Base-by-base conservation (phyloP, 1,140 invertebrate species). In the Caenorhabditis briggsae region DNA sequence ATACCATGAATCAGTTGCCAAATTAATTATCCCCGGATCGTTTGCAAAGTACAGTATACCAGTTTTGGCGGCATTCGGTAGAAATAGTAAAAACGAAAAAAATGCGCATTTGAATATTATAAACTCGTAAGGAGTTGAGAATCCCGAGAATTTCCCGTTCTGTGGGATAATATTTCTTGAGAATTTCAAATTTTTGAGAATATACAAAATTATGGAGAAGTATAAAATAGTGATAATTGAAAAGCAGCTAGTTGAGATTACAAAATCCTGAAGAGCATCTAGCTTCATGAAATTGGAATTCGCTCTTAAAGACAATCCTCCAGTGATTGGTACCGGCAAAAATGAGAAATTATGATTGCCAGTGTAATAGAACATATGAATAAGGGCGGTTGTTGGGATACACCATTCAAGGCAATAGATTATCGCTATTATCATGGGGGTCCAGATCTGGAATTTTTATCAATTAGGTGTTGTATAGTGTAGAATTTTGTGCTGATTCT, bases 81-180 rank as follows among this genome's bases (percentile, higher is more conserved):
- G 6, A 23, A 64, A 64, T 33, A 64, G 23, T 9, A 64, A 9
- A 33, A 64, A 64, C 18, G 59, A 64, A 33, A 64, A 64, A 33
- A 64, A 9, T 23, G 59, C 59, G 59, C 59, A 64, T 64, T 64
- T 64, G 59, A 64, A 64, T 2, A 64, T 64, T 64, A 64, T 64
- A 25, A 25, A 64, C 33, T 64, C 59, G 0, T 9, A 33, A 9
- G 59, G 33, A 5, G 56, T n/a, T 5, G 18, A 7, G n/a, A 58
- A 58, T 18, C 6, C 18, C 1, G 56, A 58, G 7, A n/a, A n/a
- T 1, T 58, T 58, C 5, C 18, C 0, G 18, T n/a, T 7, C 2
- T 14, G 16, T 7, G 56, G n/a, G n/a, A n/a, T n/a, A 18, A 58
- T 58, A n/a, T n/a, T 7, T 14, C 18, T 58, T 16, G 23, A 64